Evolutionary conservation across 2,113 vertebrate genomes (phyloP).

Genomic region (Lophotis ruficrista): DNA sequence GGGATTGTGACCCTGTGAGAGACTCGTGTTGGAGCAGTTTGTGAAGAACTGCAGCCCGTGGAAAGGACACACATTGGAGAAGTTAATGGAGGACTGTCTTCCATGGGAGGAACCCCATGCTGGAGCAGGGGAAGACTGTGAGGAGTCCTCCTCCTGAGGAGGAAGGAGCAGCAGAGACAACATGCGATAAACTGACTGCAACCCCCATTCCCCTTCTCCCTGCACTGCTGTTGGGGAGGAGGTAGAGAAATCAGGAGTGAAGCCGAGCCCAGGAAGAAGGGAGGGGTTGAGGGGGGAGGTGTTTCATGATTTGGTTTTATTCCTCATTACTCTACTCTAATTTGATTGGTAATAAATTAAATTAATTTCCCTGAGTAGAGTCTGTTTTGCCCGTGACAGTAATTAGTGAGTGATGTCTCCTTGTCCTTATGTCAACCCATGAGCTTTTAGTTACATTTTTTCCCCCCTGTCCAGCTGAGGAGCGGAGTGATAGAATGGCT

Average conservation of each 20-base stretch:
- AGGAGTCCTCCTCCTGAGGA: background rate
- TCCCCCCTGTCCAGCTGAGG: background rate
- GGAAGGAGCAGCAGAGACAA: background rate
- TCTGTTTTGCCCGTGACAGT: too few relatives aligned
- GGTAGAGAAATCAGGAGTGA: background rate
- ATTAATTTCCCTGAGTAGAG: too few relatives aligned
- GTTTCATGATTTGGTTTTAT: background rate
- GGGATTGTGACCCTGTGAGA: background rate
- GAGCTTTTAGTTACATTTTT: background rate
- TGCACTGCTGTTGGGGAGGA: accelerated
- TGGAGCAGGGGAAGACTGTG: background rate
- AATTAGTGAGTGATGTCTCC: background rate
- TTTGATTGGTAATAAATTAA: too few relatives aligned
- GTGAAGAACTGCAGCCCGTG: background rate
- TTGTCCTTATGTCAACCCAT: background rate
- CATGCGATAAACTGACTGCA: background rate
- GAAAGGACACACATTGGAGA: background rate
- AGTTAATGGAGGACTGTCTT: background rate
- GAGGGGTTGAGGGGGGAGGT: background rate
- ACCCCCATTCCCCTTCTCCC: background rate
- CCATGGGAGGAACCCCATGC: background rate
- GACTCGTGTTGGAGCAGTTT: background rate
- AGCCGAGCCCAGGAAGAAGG: background rate
- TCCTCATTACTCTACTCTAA: too few relatives aligned
- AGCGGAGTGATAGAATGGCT: background rate